Evolutionary conservation across 1,140 invertebrate genomes (phyloP), one percentile per base, ranked within the genome.

Genomic region (Drosophila erecta): DNA sequence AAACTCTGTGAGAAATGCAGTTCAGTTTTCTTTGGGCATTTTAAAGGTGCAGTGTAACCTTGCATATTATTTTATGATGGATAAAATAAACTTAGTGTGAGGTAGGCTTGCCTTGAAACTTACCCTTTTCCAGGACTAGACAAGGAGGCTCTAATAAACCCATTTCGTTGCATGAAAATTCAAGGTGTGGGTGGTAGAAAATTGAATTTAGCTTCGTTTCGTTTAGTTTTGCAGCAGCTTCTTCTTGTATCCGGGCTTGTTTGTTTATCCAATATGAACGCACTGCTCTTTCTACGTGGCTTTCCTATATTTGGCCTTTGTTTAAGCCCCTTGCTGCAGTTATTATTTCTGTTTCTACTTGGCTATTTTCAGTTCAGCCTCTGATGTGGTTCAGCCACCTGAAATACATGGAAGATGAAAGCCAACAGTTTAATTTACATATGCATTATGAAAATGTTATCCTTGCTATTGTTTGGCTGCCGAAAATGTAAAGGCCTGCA

Each of bases 161-260:
- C 84, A 89, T 89, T 60, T 67, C 76, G 77, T 61, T 78, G 76
- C 76, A 79, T 77, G 61, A 67, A 62, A 72, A 53, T 54, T 72
- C 33, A 46, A 57, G 67, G 40, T 75, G 41, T 51, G 33, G 51
- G 40, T 15, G 59, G 49, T 51, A 44, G 57, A 51, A 72, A 72
- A 53, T 59, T 70, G 53, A 79, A 70, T 80, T 70, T 55, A 56
- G 41, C 41, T 69, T 40, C 35, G 62, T 79, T 69, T 40, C 35
- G 62, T 79, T 69, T 60, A 62, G 37, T 38, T 38, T 67, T 57
- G 15, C 43, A 67, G 44, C 55, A 65, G 60, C 59, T 56, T 78
- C 67, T 51, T 37, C 59, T 27, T 38, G 59, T 59, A 37, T 61
- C 38, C 49, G 38, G 27, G 15, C 12, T 72, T 59, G 58, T 78